Evolutionary conservation across 2,113 vertebrate genomes (phyloP).

Genomic region (Cyrtonyx montezumae): DNA sequence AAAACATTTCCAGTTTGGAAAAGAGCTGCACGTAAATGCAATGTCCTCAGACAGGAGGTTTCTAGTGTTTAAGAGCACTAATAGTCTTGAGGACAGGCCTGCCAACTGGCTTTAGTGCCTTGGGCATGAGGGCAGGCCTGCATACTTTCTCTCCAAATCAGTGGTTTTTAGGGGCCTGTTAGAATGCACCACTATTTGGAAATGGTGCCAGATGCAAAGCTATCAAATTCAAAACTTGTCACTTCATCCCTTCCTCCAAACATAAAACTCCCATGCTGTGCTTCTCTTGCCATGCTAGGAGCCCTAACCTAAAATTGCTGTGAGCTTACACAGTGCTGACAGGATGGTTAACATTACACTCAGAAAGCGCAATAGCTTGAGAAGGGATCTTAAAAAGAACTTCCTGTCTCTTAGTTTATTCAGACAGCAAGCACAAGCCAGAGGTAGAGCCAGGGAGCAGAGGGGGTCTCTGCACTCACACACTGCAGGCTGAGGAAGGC

Average conservation of each 20-base stretch:
- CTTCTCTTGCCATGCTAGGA: rapidly evolving
- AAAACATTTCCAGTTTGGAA: conserved; percentile 48
- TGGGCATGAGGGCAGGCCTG: conserved; percentile 4
- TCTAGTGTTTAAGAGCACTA: background rate
- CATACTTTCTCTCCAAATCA: background rate
- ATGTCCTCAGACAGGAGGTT: conserved; percentile 1
- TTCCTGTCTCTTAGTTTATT: background rate
- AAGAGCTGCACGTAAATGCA: background rate
- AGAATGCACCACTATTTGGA: conserved; percentile 13
- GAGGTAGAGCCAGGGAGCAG: background rate
- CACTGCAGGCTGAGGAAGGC: background rate
- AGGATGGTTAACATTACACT: background rate
- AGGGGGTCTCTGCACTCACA: background rate
- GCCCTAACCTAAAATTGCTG: background rate
- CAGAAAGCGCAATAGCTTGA: background rate
- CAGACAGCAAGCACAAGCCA: background rate
- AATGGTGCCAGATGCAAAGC: background rate
- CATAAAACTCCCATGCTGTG: background rate
- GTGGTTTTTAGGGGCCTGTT: conserved; percentile 17
- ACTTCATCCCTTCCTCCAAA: conserved; percentile 5
- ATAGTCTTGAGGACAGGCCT: background rate
- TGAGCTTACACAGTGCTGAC: conserved; percentile 11
- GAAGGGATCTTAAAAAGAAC: background rate
- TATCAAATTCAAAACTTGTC: conserved; percentile 24
- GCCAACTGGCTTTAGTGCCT: conserved; percentile 18